phyloP scores from a whole-genome alignment of 2,888 invertebrate species.

The Pollenia labialis region DNA sequence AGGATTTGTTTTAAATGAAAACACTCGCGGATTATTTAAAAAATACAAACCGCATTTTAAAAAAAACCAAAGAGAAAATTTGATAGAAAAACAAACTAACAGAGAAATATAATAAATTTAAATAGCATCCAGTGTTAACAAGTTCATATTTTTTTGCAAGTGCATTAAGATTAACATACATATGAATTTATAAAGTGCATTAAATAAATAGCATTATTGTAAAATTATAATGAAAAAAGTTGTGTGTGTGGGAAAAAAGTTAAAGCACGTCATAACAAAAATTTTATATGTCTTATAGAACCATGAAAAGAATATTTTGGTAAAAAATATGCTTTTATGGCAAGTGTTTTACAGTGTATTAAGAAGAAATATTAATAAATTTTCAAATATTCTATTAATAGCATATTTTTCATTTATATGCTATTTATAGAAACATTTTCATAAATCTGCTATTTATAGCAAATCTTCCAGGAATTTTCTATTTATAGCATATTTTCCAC shows the following conservation, averaged over 20 bases:
- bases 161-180: slow-evolving; percentile 53
- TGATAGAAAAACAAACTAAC: background rate
- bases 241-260: background rate
- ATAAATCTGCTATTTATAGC: no score
- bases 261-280: slow-evolving; percentile 2
- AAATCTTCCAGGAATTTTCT: no score
- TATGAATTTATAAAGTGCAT: slow-evolving; percentile 63
- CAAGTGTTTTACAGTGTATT: no score
- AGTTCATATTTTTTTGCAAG: slow-evolving; percentile 28
- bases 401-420: no score
- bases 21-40: slow-evolving; percentile 51
- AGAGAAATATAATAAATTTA: slow-evolving; percentile 47
- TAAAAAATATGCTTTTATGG: no score
- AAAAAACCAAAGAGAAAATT: slow-evolving; percentile 7
- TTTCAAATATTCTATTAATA: no score
- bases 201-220: slow-evolving; percentile 35
- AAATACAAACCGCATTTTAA: slow-evolving; percentile 37
- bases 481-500: no score
- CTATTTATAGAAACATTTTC: no score
- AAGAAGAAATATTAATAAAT: no score
- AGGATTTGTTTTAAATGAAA: slow-evolving; percentile 4
- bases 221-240: background rate
- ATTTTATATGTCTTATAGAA: no score
- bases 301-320: no score
- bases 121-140: slow-evolving; percentile 37